phyloP scores from a whole-genome alignment of 2,113 vertebrate species.

The Mesembrinibis cayennensis region DNA sequence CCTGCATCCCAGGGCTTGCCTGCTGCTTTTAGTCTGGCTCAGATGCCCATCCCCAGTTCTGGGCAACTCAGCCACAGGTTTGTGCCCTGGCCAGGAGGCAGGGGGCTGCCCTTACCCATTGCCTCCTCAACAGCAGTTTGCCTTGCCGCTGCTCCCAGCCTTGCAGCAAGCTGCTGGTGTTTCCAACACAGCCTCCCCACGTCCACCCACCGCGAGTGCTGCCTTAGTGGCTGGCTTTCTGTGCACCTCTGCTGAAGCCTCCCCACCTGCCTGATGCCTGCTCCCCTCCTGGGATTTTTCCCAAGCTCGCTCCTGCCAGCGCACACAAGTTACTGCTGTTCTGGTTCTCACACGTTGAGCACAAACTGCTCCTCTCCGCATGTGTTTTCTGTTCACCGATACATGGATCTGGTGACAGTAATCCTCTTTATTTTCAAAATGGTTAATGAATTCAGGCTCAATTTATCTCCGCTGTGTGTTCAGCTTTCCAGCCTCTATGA shows the following conservation, averaged over 20 bases:
- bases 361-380: neutral
- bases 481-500: neutral
- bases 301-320: neutral
- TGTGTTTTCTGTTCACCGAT: neutral
- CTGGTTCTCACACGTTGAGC: neutral
- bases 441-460: neutral
- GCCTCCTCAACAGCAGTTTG: neutral
- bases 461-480: neutral
- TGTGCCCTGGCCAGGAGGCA: fast-evolving
- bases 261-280: neutral
- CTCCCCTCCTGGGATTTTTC: neutral
- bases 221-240: neutral
- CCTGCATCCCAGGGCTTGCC: neutral
- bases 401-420: neutral
- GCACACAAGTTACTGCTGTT: neutral
- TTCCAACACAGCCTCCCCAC: neutral
- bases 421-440: neutral
- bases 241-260: neutral
- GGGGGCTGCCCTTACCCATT: neutral
- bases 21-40: neutral
- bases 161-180: neutral
- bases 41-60: neutral
- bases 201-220: fast-evolving
- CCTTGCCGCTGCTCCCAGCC: neutral
- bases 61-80: neutral